A percentile compares a stretch with the other conserved stretches of the same genome.
phyloP scores from a whole-genome alignment of 2,113 vertebrate genomes.

The Pseudorectes ferrugineus region DNA sequence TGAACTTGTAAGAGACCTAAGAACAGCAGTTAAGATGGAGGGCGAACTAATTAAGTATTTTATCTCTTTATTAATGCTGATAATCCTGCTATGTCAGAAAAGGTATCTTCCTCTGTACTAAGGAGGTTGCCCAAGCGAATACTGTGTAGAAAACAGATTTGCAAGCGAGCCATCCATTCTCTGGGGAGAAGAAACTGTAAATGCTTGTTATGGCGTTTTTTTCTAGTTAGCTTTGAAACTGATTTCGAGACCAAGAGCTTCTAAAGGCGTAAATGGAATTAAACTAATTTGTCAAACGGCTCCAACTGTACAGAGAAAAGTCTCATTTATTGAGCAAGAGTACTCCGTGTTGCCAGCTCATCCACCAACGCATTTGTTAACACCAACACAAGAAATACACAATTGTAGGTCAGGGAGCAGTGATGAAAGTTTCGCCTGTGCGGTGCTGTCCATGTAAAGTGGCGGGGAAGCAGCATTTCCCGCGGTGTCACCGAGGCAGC shows the following conservation, averaged over 20 bases:
- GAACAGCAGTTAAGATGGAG: background rate
- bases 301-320: background rate
- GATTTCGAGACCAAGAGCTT: background rate
- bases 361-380: no score
- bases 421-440: no score
- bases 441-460: no score
- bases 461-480: no score
- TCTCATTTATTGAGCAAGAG: background rate
- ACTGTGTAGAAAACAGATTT: background rate
- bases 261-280: background rate
- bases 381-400: no score
- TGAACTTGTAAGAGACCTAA: background rate
- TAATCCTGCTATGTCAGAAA: background rate
- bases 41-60: background rate
- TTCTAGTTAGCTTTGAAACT: background rate
- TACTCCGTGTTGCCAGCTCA: background rate
- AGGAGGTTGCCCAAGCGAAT: background rate
- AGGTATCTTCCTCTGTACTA: background rate
- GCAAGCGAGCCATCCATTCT: rapidly evolving
- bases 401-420: no score
- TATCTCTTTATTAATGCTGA: background rate
- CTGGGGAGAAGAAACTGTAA: background rate
- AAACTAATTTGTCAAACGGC: background rate
- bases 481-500: no score
- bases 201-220: background rate